Evolutionary conservation across 2,113 vertebrate species (phyloP).

Genomic region (Phoenicopterus ruber): DNA sequence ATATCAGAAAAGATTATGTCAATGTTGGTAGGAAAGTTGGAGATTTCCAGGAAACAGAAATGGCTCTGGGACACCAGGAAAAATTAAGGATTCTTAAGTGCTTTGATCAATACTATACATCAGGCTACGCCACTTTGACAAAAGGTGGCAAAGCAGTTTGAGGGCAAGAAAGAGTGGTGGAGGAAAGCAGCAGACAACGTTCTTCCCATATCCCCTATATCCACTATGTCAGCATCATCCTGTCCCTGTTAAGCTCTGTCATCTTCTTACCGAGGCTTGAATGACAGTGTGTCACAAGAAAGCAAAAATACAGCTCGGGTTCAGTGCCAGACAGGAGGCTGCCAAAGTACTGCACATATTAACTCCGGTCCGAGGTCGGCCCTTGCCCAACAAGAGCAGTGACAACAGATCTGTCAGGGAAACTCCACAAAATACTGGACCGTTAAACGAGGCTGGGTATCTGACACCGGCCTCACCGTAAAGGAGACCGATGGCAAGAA

Average conservation of each 20-base stretch:
- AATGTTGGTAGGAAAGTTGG: not conserved
- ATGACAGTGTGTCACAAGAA: not conserved
- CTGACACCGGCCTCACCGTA: not conserved
- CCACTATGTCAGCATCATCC: not conserved
- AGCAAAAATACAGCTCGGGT: not conserved
- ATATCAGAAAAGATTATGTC: not conserved
- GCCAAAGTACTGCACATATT: too few species aligned
- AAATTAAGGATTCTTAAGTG: not conserved
- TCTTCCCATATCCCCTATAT: not conserved
- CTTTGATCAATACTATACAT: not conserved
- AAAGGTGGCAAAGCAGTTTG: not conserved
- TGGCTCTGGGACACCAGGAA: not conserved
- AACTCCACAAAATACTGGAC: not conserved
- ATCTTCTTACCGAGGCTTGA: not conserved
- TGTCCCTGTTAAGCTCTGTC: not conserved
- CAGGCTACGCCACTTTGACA: not conserved
- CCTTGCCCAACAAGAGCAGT: not conserved
- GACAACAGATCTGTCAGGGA: not conserved
- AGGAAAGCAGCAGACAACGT: not conserved
- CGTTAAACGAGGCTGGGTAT: too few species aligned
- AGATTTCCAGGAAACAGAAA: not conserved
- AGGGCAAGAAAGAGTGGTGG: not conserved
- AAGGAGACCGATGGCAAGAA: not conserved
- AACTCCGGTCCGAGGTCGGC: not conserved
- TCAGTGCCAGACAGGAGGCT: not conserved